Evolutionary conservation across 2,113 vertebrate genomes (phyloP).

Genomic region (Thunnus maccoyii): DNA sequence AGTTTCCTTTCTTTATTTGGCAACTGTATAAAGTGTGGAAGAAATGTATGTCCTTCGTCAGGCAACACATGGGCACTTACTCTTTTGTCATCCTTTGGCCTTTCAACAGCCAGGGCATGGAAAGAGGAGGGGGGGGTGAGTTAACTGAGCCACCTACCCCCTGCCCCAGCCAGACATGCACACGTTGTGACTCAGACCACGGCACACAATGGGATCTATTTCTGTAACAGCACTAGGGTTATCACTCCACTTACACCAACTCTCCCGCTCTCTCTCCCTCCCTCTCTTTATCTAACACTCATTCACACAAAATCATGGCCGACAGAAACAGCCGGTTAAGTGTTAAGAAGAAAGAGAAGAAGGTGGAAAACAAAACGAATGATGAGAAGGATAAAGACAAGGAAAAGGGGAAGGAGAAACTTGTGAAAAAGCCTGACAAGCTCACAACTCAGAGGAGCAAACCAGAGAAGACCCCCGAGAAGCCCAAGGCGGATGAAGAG

Average conservation of each 20-base stretch:
- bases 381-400: constrained; percentile 72
- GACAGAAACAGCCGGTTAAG: constrained; percentile 70
- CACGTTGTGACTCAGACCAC: constrained; percentile 54
- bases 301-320: constrained; percentile 73
- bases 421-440: constrained; percentile 59
- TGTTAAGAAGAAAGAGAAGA: constrained; percentile 78
- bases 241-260: constrained; percentile 62
- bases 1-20: constrained; percentile 19
- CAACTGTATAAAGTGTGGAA: background rate
- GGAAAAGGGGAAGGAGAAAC: constrained; percentile 65
- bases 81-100: constrained; percentile 56
- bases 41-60: constrained; percentile 7
- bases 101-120: constrained; percentile 72
- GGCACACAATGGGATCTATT: constrained; percentile 82
- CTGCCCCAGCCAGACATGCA: constrained; percentile 48
- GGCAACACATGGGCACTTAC: constrained; percentile 12
- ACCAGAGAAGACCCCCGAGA: constrained; percentile 68
- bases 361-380: constrained; percentile 72
- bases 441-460: constrained; percentile 48
- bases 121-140: constrained; percentile 60
- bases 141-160: constrained; percentile 49
- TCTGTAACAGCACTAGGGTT: constrained; percentile 71
- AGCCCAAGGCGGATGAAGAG: constrained; percentile 39
- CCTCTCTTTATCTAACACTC: constrained; percentile 44
- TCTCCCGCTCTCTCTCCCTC: constrained; percentile 8